Base-by-base conservation (phyloP, 2,113 vertebrate genomes). In the Antidorcas marsupialis region DNA sequence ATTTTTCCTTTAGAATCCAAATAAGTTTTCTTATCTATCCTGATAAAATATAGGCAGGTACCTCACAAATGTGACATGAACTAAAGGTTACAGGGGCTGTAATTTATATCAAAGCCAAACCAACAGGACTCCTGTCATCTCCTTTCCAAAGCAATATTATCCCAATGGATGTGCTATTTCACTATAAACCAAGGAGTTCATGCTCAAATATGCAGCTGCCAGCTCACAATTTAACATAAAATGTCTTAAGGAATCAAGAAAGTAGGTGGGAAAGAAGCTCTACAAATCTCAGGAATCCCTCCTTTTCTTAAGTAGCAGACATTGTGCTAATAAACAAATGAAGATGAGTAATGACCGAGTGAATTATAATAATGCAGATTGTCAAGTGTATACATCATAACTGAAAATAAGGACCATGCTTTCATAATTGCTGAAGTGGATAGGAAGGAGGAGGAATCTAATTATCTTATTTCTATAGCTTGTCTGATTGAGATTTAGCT, bases 91-190 rank as follows among this genome's bases (percentile, higher is more conserved):
- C 43, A 25, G 53, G 8, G 3, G 14, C 59, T 93, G 21, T 85
- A 79, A 95, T 93, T 78, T 97, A 67, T 71, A 97, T 97, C 93
- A 97, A 98, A 93, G 50, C 60, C 78, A 78, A 86, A 85, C 76
- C 89, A 89, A 94, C 47, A 71, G 76, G 91, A 82, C 90, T 95
- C 57, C 96, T 94, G 82, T 91, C 88, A 93, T 97, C 91, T 97
- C 23, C 36, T 91, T 95, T 95, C 94, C 93, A 94, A 98, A 95
- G 53, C 17, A 82, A 43, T 47, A 14, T 25, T 82, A 50, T 95
- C 93, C 85, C 97, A 89, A 67, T 55, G 64, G 59, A 95, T 89
- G 36, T 93, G 86, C 47, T 76, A 15, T 94, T 97, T 97, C 57
- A 55, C 36, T 78, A 28, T 21, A 91, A 95, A 95, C 81, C 95